Evolutionary conservation across 2,113 vertebrate species (phyloP), one percentile per base, ranked within the genome.

Genomic region (Fregetta grallaria): DNA sequence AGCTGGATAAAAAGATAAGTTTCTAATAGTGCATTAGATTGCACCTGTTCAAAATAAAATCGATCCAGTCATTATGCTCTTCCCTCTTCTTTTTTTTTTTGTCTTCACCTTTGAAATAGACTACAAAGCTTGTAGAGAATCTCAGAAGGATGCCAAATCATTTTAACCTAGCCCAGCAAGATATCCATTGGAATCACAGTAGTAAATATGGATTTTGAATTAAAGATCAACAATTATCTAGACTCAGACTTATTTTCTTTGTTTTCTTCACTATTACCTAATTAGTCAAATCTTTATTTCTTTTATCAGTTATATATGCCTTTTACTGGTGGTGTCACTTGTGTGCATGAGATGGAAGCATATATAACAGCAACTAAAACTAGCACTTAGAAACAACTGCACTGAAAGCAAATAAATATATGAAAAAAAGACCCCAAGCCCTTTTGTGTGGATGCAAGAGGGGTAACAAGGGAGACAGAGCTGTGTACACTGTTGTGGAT

Each of bases 191-290:
- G 82, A 96, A 89, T 67, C 90, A 88, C 62, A 62, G 65, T 17
- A 87, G 83, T 75, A 97, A 97, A 92, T 94, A 97, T 78, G 61
- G 97, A 97, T 97, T 97, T 94, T 95, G 92, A 96, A 96, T 97
- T 96, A 97, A 88, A 97, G 88, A 96, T 96, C 96, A 97, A 96
- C 76, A 96, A 92, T 97, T 97, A 97, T 94, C 72, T 90, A 92
- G 67, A 86, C 23, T 82, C 47, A 86, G 66, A 80, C 68, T 74
- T 89, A 68, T 81, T 90, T 59, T 53, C 87, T 90, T 90, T 95
- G 77, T 81, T 96, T 96, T 88, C 65, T 55, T 94, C 45, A 67
- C 62, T 77, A 88, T 88, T 94, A 80, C 49, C 82, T 93, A 91
- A 96, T 93, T 96, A 96, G 68, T 88, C 62, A 86, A 90, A 40